Base-by-base conservation (phyloP, 1,140 invertebrate genomes). In the Solen grandis region DNA sequence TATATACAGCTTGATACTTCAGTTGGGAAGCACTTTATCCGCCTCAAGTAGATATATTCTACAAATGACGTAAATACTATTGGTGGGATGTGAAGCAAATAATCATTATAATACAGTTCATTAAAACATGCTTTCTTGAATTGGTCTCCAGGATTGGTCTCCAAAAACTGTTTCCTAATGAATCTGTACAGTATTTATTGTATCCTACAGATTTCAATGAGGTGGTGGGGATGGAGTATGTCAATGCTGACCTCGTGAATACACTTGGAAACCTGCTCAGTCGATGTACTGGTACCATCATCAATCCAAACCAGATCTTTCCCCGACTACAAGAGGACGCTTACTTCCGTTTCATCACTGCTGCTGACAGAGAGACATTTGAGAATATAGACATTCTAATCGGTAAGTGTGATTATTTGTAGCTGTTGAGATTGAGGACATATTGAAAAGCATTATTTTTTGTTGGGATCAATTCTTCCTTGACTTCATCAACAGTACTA, bases 201-300 rank as follows among this genome's bases (percentile, higher is more conserved):
- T n/a, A n/a, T n/a, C 19, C 19, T 90, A 36, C 89, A 99, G 97
- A 99, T 94, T 99, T 96, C 91, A 97, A 94, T 90, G 94, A 96
- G 73, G 93, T 93, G 3, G 97, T 97, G 92, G 93, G 97, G 59
- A 90, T 95, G 25, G 94, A 95, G 79, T 94, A 96, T 73, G 92
- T 98, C 16, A 99, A 99, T 93, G 93, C 95, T 2, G 98, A 99
- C 90, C 92, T 99, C 57, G 97, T 97, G 2, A 96, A 99, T 90
- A 97, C 96, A 4, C 91, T 99, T 0, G 98, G 98, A 29, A 99
- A 99, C 94, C 93, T 99, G 41, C 93, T 99, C 27, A 96, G 94
- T 84, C 94, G 98, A 60, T 96, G 95, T 88, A 95, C 95, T 82
- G 95, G 95, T 36, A 93, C 93, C 81, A 91, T 94, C 31, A 91